Conservation (phyloP, 2,888 invertebrate species). For the Unio delphinus region DNA sequence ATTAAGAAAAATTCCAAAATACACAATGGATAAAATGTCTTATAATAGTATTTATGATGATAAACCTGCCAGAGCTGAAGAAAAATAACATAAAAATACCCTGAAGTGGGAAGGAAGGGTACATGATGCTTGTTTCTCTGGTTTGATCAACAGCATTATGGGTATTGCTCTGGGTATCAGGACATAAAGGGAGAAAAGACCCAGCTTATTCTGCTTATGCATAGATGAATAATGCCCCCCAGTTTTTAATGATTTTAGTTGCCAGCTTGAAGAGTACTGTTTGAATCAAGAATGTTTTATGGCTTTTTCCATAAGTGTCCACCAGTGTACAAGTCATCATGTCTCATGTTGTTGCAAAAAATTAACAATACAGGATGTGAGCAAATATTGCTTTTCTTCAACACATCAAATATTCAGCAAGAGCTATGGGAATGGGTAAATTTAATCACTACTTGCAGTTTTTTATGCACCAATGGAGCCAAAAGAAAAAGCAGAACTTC, state of each 20-base stretch:
- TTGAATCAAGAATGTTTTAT: constrained; percentile 13
- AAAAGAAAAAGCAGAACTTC: constrained; percentile 3
- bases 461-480: constrained; percentile 7
- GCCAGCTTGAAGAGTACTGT: constrained; percentile 13
- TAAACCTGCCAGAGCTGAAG: neutral
- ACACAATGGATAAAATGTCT: neutral
- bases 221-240: constrained; percentile 6
- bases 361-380: constrained; percentile 10
- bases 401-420: constrained; percentile 4
- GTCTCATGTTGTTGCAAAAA: constrained; percentile 2
- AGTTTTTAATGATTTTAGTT: constrained; percentile 14
- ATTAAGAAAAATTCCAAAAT: neutral
- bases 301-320: constrained; percentile 9
- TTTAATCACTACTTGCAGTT: constrained; percentile 10
- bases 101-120: neutral
- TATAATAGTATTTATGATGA: neutral
- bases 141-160: constrained; percentile 5
- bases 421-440: constrained; percentile 5
- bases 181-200: neutral
- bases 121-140: constrained; percentile 7
- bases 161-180: constrained; percentile 7
- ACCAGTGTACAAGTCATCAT: constrained; percentile 2
- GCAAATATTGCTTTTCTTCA: constrained; percentile 11
- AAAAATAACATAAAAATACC: neutral
- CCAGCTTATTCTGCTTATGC: constrained; percentile 8